These are phyloP conservation scores for Cephus pulcher DNA, from an alignment of 2,888 invertebrate species.

Conservation along the genomic window DNA sequence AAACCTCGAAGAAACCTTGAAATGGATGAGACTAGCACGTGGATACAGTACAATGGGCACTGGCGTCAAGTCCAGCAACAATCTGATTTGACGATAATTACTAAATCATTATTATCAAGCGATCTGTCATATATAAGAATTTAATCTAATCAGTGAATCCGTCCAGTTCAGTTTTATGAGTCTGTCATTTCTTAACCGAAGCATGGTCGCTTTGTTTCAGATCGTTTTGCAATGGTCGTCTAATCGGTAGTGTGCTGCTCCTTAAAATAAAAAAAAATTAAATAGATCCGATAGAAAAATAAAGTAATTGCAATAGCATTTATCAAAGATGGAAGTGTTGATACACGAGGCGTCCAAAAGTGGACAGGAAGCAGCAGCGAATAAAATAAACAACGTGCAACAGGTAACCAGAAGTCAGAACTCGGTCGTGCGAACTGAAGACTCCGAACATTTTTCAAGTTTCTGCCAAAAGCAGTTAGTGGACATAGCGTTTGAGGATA, in stretches of 20 bases:
- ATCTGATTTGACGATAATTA: neutral
- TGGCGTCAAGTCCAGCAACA: neutral
- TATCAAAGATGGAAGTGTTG: conserved; percentile 54
- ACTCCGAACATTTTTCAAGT: conserved; percentile 26
- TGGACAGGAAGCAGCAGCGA: conserved; percentile 24
- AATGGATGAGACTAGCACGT: too few species aligned
- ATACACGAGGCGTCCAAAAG: conserved; percentile 57
- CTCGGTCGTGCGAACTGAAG: too few species aligned
- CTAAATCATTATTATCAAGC: neutral
- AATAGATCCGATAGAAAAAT: neutral
- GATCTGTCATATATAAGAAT: neutral
- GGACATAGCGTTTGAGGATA: conserved; percentile 80
- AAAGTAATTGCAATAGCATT: neutral
- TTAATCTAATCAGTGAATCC: neutral
- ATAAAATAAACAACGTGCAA: conserved; percentile 2
- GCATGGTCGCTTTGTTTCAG: neutral
- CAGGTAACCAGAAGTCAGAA: neutral
- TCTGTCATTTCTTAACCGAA: neutral
- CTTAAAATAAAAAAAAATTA: neutral
- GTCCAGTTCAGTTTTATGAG: neutral
- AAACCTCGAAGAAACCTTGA: too few species aligned
- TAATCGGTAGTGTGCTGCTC: neutral
- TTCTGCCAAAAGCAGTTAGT: conserved; percentile 67
- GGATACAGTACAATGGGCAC: neutral
- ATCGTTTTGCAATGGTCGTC: neutral